Conservation (phyloP, 2,888 invertebrate genomes). For the Ommatoiulus sabulosus region DNA sequence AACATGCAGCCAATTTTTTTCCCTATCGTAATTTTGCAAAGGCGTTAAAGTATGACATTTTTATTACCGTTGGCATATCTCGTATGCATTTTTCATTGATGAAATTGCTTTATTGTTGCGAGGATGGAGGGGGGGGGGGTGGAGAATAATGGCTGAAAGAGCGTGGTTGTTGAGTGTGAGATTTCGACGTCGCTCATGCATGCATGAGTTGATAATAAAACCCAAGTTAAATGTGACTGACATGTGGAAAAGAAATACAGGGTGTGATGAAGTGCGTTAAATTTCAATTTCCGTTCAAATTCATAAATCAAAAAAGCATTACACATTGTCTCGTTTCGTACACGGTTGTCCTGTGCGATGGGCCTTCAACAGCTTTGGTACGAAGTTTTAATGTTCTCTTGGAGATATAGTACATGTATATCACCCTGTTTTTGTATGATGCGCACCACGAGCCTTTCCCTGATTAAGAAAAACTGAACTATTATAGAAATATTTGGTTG, state of each 20-base stretch:
- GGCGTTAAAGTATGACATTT: constrained; percentile 39
- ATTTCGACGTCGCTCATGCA: constrained; percentile 28
- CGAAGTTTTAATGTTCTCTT: too few relatives aligned
- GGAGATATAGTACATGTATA: too few relatives aligned
- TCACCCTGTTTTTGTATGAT: too few relatives aligned
- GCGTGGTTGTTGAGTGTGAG: not conserved
- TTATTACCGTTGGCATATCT: constrained; percentile 25
- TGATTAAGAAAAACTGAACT: too few relatives aligned
- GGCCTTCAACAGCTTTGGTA: too few relatives aligned
- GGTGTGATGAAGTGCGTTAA: constrained; percentile 40
- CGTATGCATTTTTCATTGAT: constrained; percentile 27
- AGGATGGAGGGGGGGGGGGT: not conserved
- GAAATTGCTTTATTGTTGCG: constrained; percentile 23
- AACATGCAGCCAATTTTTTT: not conserved
- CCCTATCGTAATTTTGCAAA: not conserved
- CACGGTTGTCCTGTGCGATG: too few relatives aligned
- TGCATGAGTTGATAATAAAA: constrained; percentile 42
- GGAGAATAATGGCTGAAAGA: not conserved
- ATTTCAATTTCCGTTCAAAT: constrained; percentile 30
- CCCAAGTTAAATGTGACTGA: constrained; percentile 14
- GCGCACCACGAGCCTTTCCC: too few relatives aligned
- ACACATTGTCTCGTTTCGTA: not conserved
- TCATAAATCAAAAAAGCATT: constrained; percentile 11
- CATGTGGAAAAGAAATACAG: constrained; percentile 43
- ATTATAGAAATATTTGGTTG: too few relatives aligned